phyloP scores from a whole-genome alignment of 2,888 invertebrate species.

The Pseudococcus longispinus region DNA sequence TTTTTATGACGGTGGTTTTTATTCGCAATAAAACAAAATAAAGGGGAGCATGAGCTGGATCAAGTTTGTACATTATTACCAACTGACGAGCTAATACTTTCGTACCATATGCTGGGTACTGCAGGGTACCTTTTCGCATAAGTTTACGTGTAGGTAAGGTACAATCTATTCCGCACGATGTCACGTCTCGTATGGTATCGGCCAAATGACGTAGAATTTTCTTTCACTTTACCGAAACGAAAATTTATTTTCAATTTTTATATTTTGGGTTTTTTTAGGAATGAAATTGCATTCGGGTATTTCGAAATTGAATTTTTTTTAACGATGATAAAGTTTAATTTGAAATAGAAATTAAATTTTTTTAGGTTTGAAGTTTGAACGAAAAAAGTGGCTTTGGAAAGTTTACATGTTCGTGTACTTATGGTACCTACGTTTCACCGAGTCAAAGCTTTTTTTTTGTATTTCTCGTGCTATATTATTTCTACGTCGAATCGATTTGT shows the following conservation, averaged over 20 bases:
- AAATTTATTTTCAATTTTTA: background rate
- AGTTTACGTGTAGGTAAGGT: background rate
- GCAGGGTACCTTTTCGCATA: background rate
- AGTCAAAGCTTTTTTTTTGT: too few species aligned
- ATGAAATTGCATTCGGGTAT: background rate
- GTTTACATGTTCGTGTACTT: background rate
- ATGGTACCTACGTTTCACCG: too few species aligned
- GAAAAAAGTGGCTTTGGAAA: background rate
- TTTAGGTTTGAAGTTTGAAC: background rate
- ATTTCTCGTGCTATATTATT: too few species aligned
- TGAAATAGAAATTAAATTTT: background rate
- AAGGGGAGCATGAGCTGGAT: slow-evolving; percentile 1
- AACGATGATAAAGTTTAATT: background rate
- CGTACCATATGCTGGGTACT: background rate
- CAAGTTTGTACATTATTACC: slow-evolving; percentile 30
- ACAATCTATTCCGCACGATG: background rate
- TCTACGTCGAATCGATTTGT: background rate
- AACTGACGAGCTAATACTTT: slow-evolving; percentile 21
- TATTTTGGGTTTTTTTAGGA: background rate
- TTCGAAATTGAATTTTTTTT: background rate
- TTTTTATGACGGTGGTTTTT: slow-evolving; percentile 21
- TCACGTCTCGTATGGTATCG: background rate
- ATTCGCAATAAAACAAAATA: slow-evolving; percentile 35
- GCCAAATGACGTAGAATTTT: background rate
- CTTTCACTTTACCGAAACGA: background rate